Conservation (phyloP, 1,140 invertebrate genomes). For the Apis cerana region DNA sequence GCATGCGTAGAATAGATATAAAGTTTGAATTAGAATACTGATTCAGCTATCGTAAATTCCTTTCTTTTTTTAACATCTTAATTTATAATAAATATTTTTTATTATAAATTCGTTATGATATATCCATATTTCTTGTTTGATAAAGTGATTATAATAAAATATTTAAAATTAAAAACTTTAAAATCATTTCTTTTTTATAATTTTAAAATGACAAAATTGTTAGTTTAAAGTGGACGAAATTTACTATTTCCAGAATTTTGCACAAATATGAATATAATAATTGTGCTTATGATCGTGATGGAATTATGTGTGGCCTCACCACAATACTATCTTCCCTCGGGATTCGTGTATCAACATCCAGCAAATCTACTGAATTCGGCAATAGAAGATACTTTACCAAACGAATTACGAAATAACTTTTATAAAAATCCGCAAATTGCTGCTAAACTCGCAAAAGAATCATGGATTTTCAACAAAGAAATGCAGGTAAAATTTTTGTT, state of each 20-base stretch:
- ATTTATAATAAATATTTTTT: neutral
- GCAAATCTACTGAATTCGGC: constrained; percentile 83
- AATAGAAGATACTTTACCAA: constrained; percentile 83
- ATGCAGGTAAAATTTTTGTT: constrained; percentile 79
- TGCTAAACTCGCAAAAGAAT: constrained; percentile 86
- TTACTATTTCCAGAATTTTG: neutral
- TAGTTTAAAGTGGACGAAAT: neutral
- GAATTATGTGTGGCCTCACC: constrained; percentile 67
- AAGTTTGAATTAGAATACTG: neutral
- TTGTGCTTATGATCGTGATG: constrained; percentile 25
- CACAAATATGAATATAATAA: constrained; percentile 6
- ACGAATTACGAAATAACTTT: constrained; percentile 86
- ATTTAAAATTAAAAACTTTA: neutral
- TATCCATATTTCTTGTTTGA: neutral
- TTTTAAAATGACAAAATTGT: too few species aligned
- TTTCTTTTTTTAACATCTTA: too few species aligned
- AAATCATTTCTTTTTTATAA: too few species aligned
- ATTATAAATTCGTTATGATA: neutral
- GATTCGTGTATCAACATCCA: constrained; percentile 79
- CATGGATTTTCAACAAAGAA: constrained; percentile 88
- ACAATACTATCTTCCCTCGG: constrained; percentile 62
- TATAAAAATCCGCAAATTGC: constrained; percentile 89
- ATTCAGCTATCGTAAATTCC: neutral
- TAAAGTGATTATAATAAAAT: neutral
- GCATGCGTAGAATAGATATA: too few species aligned